Evolutionary conservation across 2,888 invertebrate species (phyloP), one percentile per base, ranked within the genome.

Genomic region (Sturmia bella): DNA sequence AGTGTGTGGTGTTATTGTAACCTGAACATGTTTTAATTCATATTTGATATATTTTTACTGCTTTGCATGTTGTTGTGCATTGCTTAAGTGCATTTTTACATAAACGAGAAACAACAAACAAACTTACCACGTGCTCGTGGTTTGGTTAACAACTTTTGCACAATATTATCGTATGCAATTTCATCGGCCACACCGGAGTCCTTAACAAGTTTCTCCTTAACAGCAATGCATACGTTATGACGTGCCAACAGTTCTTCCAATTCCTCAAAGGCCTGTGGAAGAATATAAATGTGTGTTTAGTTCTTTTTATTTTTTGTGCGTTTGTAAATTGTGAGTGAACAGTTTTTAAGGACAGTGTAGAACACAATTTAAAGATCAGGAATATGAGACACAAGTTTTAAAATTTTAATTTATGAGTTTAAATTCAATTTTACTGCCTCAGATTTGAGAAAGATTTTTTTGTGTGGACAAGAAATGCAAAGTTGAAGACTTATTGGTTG

Each of bases 121-220:
- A 17, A 83, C 93, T 93, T 91, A 98, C 98, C 98, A 94, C 96
- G 93, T 0, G 98, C 98, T 85, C 96, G 93, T 0, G 96, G 95
- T 88, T 97, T 97, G 24, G 96, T 95, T 83, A 96, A 92, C 70
- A 98, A 92, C 87, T 95, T 96, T 85, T 94, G 94, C 0, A 98
- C 97, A 86, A 98, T 97, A 86, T 93, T 94, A 90, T 98, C 97
- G 89, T 97, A 98, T 52, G 95, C 95, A 11, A 93, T 93, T 88
- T 97, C 96, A 85, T 95, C 94, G 0, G 98, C 98, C 2, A 98
- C 98, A 15, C 98, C 98, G 0, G 98, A 98, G 91, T 98, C 98
- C 90, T 98, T 98, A 73, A 97, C 96, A 75, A 99, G 92, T 89
- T 97, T 97, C 90, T 98, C 98, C 87, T 98, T 98, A 69, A 96